These are phyloP conservation scores for Hozukius guyotensis DNA, from an alignment of 2,797 vertebrate genomes.

Conservation along the genomic window DNA sequence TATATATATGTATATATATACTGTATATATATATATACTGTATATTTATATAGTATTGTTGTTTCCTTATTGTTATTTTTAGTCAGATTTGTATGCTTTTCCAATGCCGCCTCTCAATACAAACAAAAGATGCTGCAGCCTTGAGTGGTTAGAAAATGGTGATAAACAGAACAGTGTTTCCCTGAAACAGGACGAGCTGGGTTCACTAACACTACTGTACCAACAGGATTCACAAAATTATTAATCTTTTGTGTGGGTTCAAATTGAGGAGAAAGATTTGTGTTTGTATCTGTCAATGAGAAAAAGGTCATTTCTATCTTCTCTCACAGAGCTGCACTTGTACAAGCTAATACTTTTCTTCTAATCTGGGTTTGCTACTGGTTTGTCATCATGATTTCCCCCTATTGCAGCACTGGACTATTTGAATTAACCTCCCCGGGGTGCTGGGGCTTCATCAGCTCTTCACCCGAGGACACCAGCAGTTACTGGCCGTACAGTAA, in stretches of 20 bases:
- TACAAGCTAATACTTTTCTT: background rate
- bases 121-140: slow-evolving; percentile 50
- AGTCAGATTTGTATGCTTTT: slow-evolving; percentile 28
- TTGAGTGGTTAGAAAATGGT: slow-evolving; percentile 39
- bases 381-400: slow-evolving; percentile 23
- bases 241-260: background rate
- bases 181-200: slow-evolving; percentile 7
- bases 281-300: background rate
- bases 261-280: background rate
- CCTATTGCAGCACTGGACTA: slow-evolving; percentile 13
- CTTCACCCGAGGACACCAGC: slow-evolving; percentile 59
- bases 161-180: slow-evolving; percentile 53
- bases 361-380: slow-evolving; percentile 3
- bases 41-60: slow-evolving; percentile 3
- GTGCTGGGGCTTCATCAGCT: slow-evolving; percentile 53
- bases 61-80: background rate
- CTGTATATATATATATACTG: no score
- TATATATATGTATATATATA: background rate
- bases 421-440: slow-evolving; percentile 59
- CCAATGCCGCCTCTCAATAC: slow-evolving; percentile 2
- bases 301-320: background rate
- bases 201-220: slow-evolving; percentile 6
- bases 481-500: slow-evolving; percentile 39
- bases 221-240: slow-evolving; percentile 16
- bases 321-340: background rate